Evolutionary conservation across 2,797 vertebrate genomes (phyloP), one percentile per base, ranked within the genome.

Genomic region (Enteromius thamalakanensis): DNA sequence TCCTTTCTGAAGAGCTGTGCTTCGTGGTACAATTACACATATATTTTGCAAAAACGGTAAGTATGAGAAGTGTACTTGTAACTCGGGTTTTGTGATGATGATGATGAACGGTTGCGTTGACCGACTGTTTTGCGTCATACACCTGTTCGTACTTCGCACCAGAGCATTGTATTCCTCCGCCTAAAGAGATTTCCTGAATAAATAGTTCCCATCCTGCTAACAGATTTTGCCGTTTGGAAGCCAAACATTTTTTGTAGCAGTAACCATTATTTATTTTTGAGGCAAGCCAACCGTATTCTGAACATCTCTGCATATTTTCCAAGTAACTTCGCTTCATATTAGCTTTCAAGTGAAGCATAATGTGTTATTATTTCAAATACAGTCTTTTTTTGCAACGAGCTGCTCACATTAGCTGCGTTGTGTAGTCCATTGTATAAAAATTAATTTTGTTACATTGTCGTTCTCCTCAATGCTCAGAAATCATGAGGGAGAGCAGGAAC

Each of bases 101-200:
- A 6, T 58, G 58, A 6, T 58, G 62, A 29, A 75, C 47, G n/a
- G 58, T 40, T 3, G 45, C 47, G 9, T 60, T 34, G 32, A 76
- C 69, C 23, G 58, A 80, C 77, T 42, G 85, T 80, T 88, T 89
- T 90, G 86, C 88, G 88, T 87, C 88, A 88, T 91, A 88, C 93
- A 94, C 93, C 94, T 94, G 94, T 91, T 92, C 84, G 83, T 89
- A 85, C 83, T 84, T 86, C 49, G 88, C 67, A 2, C 17, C 19
- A 51, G 90, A 79, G 76, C 78, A 42, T 17, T 4, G 84, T 94
- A 92, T 95, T 88, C 93, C 69, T 95, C 76, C 94, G 89, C 94
- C 19, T 15, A 21, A 2, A 29, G 26, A 80, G 49, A 69, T 76
- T 65, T 82, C 49, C 62, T 76, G 23, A 81, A 68, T 19, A 82